A percentile compares a stretch with the other conserved stretches of the same genome.
phyloP scores from a whole-genome alignment of 1,140 invertebrate species.

The Zaprionus inermis region DNA sequence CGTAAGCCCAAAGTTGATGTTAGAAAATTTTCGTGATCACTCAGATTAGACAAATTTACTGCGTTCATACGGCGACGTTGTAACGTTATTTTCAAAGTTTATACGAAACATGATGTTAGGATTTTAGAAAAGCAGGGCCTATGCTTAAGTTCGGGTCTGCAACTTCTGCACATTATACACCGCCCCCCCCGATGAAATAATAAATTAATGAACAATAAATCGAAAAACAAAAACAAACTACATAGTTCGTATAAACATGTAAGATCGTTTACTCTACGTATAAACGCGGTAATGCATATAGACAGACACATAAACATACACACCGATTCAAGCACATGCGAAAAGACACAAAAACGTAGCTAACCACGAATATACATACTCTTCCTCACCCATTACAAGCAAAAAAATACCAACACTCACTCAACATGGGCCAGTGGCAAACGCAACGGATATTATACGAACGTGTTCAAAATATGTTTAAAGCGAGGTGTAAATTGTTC shows the following conservation, averaged over 20 bases:
- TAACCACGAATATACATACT: constrained; percentile 40
- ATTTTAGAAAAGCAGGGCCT: constrained; percentile 8
- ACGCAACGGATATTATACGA: constrained; percentile 74
- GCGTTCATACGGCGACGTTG: constrained; percentile 4
- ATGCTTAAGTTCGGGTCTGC: neutral
- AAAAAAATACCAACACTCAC: constrained; percentile 35
- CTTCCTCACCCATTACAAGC: constrained; percentile 13
- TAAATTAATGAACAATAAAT: constrained; percentile 2
- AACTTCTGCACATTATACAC: no score
- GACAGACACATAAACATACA: neutral
- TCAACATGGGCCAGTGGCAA: constrained; percentile 49
- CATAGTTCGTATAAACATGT: neutral
- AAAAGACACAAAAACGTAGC: constrained; percentile 41
- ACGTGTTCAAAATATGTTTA: constrained; percentile 77
- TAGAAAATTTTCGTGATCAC: constrained; percentile 30
- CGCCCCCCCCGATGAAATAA: neutral
- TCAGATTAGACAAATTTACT: constrained; percentile 30
- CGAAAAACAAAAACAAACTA: no score
- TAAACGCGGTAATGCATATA: constrained; percentile 8
- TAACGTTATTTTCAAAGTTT: neutral
- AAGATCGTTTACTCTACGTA: neutral
- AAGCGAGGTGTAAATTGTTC: constrained; percentile 76
- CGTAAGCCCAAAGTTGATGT: constrained; percentile 61
- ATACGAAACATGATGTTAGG: no score
- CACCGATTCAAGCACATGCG: constrained; percentile 7